A percentile compares a stretch with the other conserved stretches of the same genome.
Evolutionary conservation across 2,113 vertebrate genomes (phyloP).

Genomic region (Heptranchias perlo): DNA sequence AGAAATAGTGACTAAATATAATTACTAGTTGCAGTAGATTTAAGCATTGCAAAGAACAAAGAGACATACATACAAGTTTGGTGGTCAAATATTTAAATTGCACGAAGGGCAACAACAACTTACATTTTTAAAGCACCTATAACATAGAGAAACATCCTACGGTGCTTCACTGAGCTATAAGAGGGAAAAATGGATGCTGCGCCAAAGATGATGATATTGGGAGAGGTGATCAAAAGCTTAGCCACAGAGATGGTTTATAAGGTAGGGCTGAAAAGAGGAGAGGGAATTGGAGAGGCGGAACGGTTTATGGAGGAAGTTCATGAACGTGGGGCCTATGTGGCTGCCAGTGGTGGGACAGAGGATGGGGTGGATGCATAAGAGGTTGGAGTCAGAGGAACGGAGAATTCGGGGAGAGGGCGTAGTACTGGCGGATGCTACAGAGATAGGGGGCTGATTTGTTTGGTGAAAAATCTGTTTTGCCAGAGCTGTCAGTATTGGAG

Average conservation of each 20-base stretch:
- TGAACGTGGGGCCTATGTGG: not conserved
- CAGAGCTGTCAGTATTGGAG: too few species aligned
- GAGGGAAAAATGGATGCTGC: not conserved
- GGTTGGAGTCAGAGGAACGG: not conserved
- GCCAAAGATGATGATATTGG: not conserved
- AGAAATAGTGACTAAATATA: conserved; percentile 41
- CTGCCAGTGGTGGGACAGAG: not conserved
- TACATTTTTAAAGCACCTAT: not conserved
- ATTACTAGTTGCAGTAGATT: not conserved
- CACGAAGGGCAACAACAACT: not conserved
- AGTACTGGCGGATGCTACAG: too few species aligned
- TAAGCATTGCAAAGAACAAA: not conserved
- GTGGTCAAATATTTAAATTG: not conserved
- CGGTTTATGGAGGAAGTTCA: not conserved
- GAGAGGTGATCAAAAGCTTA: not conserved
- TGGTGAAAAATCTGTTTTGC: too few species aligned
- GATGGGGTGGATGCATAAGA: not conserved
- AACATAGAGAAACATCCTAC: not conserved
- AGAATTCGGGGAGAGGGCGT: too few species aligned
- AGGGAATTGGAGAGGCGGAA: too few species aligned
- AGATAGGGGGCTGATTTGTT: too few species aligned
- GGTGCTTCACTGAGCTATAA: not conserved
- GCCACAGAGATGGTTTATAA: not conserved
- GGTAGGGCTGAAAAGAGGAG: not conserved
- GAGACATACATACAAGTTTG: not conserved